Evolutionary conservation across 2,797 vertebrate genomes (phyloP).

Genomic region (Tauraco hartlaubi): DNA sequence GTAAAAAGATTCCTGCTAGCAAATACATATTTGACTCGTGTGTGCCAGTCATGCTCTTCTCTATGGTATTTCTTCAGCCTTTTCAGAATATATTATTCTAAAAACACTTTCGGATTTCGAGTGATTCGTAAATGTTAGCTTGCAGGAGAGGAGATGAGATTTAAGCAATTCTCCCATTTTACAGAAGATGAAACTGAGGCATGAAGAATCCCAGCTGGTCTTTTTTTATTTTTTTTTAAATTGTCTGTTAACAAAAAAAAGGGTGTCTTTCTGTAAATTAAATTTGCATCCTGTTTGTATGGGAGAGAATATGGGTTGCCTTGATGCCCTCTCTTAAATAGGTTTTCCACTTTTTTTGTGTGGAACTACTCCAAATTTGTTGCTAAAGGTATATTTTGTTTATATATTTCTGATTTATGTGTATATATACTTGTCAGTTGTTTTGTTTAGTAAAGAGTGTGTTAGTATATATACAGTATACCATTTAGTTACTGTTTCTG

Average conservation of each 20-base stretch:
- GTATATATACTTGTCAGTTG: neutral
- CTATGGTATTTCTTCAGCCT: neutral
- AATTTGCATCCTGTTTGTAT: neutral
- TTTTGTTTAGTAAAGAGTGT: neutral
- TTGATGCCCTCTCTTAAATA: neutral
- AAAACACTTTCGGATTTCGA: neutral
- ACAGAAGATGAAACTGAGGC: neutral
- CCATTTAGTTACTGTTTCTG: neutral
- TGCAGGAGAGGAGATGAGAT: neutral
- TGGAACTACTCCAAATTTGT: neutral
- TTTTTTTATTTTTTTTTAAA: neutral
- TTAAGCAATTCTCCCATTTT: neutral
- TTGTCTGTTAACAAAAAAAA: neutral
- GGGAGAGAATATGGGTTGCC: neutral
- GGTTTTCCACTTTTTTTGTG: accelerated
- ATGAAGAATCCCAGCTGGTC: neutral
- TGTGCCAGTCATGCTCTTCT: neutral
- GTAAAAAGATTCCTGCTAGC: neutral
- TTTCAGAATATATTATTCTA: neutral
- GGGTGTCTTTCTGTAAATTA: neutral
- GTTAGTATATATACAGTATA: neutral
- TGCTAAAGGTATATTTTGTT: neutral
- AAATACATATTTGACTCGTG: neutral
- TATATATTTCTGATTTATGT: neutral
- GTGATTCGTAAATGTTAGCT: neutral